Conservation (phyloP, 2,888 invertebrate species). For the Eristalinus sepulchralis region DNA sequence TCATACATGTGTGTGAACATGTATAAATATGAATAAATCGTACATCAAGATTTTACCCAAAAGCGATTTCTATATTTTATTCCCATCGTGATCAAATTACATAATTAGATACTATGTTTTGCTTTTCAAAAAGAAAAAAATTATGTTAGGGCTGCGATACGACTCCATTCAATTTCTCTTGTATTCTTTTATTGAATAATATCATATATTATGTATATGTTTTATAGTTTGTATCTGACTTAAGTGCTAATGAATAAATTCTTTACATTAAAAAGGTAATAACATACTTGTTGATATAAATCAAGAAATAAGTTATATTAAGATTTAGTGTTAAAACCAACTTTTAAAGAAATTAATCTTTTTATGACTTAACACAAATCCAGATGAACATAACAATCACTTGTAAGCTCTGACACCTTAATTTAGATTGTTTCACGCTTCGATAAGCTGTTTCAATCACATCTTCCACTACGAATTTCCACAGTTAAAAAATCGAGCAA, state of each 20-base stretch:
- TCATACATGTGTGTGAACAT: not conserved
- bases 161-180: not conserved
- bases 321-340: not conserved
- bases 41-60: not conserved
- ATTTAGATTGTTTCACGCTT: slow-evolving; percentile 33
- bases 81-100: slow-evolving; percentile 33
- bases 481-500: slow-evolving; percentile 36
- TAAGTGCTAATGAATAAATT: too few relatives aligned
- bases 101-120: not conserved
- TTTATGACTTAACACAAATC: slow-evolving; percentile 16
- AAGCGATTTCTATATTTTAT: slow-evolving; percentile 3
- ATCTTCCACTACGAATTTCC: slow-evolving; percentile 26
- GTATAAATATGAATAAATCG: slow-evolving; percentile 8
- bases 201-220: too few relatives aligned
- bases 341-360: not conserved
- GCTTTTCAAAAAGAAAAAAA: not conserved
- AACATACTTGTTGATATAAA: too few relatives aligned
- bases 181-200: not conserved
- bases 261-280: too few relatives aligned
- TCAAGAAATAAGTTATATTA: too few relatives aligned
- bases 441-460: slow-evolving; percentile 26
- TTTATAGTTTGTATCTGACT: not conserved
- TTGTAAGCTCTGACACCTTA: slow-evolving; percentile 39
- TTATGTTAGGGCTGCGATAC: not conserved
- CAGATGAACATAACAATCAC: slow-evolving; percentile 29